Evolutionary conservation across 2,797 vertebrate species (phyloP), one percentile per base, ranked within the genome.

Genomic region (Galaxias olidus): DNA sequence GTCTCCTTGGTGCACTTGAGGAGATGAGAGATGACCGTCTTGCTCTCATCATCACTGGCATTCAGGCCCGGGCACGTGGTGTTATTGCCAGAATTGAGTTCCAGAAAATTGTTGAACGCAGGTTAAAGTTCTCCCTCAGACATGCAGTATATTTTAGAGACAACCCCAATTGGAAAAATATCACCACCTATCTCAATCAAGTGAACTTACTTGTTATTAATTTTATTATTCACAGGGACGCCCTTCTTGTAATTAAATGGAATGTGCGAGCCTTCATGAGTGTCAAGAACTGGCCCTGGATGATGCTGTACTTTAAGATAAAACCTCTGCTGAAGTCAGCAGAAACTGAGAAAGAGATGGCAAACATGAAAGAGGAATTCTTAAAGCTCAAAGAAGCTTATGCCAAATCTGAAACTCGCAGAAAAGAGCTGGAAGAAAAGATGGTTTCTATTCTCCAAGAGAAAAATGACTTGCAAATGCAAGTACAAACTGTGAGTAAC

Each of bases 1-100:
- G 95, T 68, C 86, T 96, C 4, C 82, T 96, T 79, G 95, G 95
- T 12, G 57, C 84, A 10, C 89, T 96, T 66, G 95, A 96, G 63
- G 95, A 96, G 75, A 92, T 95, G 94, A 82, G 94, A 52, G 94
- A 96, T 0, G 94, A 95, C 49, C 90, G 93, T 1, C 89, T 96
- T 0, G 84, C 94, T 42, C 90, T 91, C 8, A 92, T 94, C 78
- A 88, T 93, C 56, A 95, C 94, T 43, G 90, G 93, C 30, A 84
- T 95, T 58, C 94, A 96, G 73, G 84, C 94, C 0, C 88, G 91
- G 61, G 69, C 90, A 63, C 89, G 94, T 46, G 93, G 93, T 46
- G 55, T 92, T 61, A 88, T 95, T 0, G 90, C 92, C 61, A 92
- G 94, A 77, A 72, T 93, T 43, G 94, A 94, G 73, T 94, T 91